phyloP scores from a whole-genome alignment of 37 sponge, comb jelly and placozoan species.

The Cladorhizidae sp. region DNA sequence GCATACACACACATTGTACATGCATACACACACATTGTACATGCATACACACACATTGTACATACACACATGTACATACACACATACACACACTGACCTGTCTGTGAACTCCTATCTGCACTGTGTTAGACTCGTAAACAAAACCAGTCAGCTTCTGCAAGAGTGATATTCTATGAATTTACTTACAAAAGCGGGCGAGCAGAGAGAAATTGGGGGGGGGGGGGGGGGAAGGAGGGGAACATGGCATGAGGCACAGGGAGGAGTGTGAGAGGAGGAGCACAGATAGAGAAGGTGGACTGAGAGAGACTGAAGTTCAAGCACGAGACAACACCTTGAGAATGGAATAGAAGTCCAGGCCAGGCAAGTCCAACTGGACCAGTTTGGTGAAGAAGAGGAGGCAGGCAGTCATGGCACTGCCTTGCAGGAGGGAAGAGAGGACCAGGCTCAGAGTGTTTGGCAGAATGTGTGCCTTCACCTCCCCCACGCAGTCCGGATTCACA shows the following conservation, averaged over 20 bases:
- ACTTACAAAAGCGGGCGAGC: too few species aligned
- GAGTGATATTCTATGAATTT: too few species aligned
- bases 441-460: conserved; percentile 63
- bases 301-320: neutral
- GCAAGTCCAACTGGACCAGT: conserved; percentile 53
- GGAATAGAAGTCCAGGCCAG: conserved; percentile 48
- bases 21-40: too few species aligned
- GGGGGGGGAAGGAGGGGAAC: too few species aligned
- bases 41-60: too few species aligned
- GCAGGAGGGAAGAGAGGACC: conserved; percentile 76
- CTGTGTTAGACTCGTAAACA: conserved; percentile 39
- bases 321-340: conserved; percentile 33
- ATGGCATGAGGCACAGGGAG: neutral
- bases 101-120: conserved; percentile 41
- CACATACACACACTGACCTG: conserved; percentile 41
- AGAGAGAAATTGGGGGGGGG: too few species aligned
- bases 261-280: neutral
- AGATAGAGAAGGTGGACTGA: neutral
- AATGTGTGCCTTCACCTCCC: conserved; percentile 36
- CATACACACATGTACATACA: too few species aligned
- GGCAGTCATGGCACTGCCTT: conserved; percentile 78
- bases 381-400: conserved; percentile 74
- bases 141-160: conserved; percentile 59
- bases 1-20: too few species aligned
- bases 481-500: conserved; percentile 56